These are phyloP conservation scores for Drosophila paramelanica DNA, from an alignment of 2,888 invertebrate species.

Conservation along the genomic window DNA sequence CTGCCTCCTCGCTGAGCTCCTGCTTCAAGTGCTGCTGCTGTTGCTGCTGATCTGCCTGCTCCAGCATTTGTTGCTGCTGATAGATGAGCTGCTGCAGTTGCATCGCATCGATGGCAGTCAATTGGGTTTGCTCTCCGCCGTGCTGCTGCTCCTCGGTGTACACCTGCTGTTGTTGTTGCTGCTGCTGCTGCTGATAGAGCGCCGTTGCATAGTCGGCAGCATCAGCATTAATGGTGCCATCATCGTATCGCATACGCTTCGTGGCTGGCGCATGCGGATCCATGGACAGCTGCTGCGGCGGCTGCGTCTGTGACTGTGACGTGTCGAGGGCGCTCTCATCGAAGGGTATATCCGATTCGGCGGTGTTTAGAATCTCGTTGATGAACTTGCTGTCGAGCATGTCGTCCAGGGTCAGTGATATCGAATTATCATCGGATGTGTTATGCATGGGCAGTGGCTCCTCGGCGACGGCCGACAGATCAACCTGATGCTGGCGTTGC, in stretches of 20 bases:
- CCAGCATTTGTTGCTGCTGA: slow-evolving; percentile 76
- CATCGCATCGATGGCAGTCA: slow-evolving; percentile 77
- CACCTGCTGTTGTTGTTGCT: slow-evolving; percentile 47
- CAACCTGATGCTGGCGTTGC: slow-evolving; percentile 52
- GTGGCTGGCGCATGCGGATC: slow-evolving; percentile 59
- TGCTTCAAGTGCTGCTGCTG: slow-evolving; percentile 59
- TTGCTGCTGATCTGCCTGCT: slow-evolving; percentile 61
- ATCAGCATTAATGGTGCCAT: slow-evolving; percentile 45
- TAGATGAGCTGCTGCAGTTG: slow-evolving; percentile 81
- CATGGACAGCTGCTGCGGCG: slow-evolving; percentile 22
- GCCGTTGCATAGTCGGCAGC: slow-evolving; percentile 51
- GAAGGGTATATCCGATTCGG: slow-evolving; percentile 77
- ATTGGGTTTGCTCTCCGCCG: slow-evolving; percentile 45
- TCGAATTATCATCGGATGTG: slow-evolving; percentile 82
- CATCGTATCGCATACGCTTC: slow-evolving; percentile 80
- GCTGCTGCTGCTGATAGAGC: slow-evolving; percentile 66
- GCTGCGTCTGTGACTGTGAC: slow-evolving; percentile 41
- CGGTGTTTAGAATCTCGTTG: slow-evolving; percentile 82
- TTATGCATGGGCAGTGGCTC: slow-evolving; percentile 71
- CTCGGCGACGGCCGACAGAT: slow-evolving; percentile 46
- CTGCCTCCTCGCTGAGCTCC: slow-evolving; percentile 41
- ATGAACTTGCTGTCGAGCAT: slow-evolving; percentile 83
- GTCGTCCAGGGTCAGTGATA: slow-evolving; percentile 82
- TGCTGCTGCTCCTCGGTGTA: slow-evolving; percentile 63
- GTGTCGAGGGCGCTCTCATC: slow-evolving; percentile 81